Evolutionary conservation across 2,113 vertebrate genomes (phyloP), one percentile per base, ranked within the genome.

Genomic region (Miniopterus natalensis): DNA sequence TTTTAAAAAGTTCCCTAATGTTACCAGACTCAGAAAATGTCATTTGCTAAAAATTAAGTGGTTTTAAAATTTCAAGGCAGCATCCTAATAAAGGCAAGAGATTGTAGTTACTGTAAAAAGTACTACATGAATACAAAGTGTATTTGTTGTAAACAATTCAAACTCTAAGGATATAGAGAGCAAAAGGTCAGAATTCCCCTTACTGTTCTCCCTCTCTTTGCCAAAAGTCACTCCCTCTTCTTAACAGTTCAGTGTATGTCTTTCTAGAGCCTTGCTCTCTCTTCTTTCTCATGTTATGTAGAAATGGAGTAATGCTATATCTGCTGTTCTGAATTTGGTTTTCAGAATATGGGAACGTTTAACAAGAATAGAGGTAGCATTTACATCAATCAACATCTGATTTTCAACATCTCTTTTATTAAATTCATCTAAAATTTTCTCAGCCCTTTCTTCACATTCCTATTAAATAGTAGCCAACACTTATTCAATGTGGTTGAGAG

Each of bases 31-130:
- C 71, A 86, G 73, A 59, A 88, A 79, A 94, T 55, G 12, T 57
- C 36, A 65, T 78, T 95, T 91, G 90, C 90, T 70, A 65, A 88
- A 91, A 78, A 20, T 17, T 78, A 65, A 63, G 45, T 71, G 29
- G 42, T 40, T 90, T 92, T 75, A 85, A 85, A 84, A 71, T 70
- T 66, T 66, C 7, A 31, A 59, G 70, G 25, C 42, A 47, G 21
- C 13, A 6, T 70, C 29, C 51, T 77, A 55, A 90, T 86, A 70
- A 85, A 88, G 92, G 49, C 8, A 81, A 70, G 49, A 51, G 27
- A 40, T 14, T 68, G 27, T 47, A 78, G 36, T 88, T 80, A 49
- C 20, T 51, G 42, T 71, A 66, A 80, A 95, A 86, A 25, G 1
- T 65, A 63, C 27, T 47, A 23, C 6, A 20, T 53, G 55, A 61